phyloP scores from a whole-genome alignment of 2,888 invertebrate species.

The Chrysina gloriosa region DNA sequence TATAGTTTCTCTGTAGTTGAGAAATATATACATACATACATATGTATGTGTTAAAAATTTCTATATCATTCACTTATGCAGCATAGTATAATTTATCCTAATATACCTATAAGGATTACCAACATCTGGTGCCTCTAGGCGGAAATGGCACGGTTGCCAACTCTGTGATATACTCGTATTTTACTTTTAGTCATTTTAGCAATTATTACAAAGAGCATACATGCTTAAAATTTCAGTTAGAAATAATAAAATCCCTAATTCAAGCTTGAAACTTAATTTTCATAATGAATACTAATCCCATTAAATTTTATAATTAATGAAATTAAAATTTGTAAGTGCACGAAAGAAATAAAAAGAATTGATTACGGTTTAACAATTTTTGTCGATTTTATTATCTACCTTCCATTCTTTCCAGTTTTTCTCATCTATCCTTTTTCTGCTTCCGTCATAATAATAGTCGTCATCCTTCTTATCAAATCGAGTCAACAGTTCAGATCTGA shows the following conservation, averaged over 20 bases:
- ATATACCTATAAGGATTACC: too few species aligned
- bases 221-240: too few species aligned
- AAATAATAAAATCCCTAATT: not conserved
- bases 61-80: too few species aligned
- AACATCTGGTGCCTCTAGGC: too few species aligned
- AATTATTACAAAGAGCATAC: too few species aligned
- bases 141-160: too few species aligned
- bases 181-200: too few species aligned
- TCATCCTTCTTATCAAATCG: conserved; percentile 4
- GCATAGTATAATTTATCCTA: too few species aligned
- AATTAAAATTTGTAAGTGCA: conserved; percentile 14
- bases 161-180: too few species aligned
- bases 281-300: conserved; percentile 7
- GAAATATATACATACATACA: too few species aligned
- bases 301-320: conserved; percentile 24
- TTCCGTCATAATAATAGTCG: not conserved
- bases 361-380: conserved; percentile 30
- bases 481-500: conserved; percentile 24
- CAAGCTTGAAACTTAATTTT: not conserved
- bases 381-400: not conserved
- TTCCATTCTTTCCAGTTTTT: not conserved
- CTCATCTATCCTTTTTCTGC: not conserved
- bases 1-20: too few species aligned
- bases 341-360: conserved; percentile 3
- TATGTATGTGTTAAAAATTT: too few species aligned